A percentile compares a stretch with the other conserved stretches of the same genome.
Conservation (phyloP, 2,113 vertebrate species). For the Zosterops lateralis region DNA sequence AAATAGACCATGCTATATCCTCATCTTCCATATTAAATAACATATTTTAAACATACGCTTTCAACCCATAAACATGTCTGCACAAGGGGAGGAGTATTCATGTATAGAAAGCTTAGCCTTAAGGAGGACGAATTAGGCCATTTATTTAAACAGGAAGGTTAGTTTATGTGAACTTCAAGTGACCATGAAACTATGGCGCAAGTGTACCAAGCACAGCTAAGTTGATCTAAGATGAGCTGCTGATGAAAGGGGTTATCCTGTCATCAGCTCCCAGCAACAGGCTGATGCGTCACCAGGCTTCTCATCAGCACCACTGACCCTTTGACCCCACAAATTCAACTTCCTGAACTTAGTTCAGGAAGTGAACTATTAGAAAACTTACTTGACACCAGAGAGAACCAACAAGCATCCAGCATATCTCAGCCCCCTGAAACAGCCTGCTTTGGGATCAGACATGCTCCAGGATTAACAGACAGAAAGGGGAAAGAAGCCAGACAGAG, state of each 20-base stretch:
- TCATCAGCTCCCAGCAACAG: background rate
- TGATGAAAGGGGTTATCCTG: background rate
- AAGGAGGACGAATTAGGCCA: background rate
- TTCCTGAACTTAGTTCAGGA: background rate
- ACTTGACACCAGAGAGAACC: background rate
- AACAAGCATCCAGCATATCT: background rate
- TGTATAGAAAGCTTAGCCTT: background rate
- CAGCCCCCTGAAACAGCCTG: background rate
- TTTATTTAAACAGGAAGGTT: background rate
- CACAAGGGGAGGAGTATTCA: background rate
- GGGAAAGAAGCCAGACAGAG: background rate
- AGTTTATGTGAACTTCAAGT: background rate
- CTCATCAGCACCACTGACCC: background rate
- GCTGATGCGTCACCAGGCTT: background rate
- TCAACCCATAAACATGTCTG: rapidly evolving
- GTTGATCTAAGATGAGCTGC: background rate
- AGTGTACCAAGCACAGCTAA: background rate
- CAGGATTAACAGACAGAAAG: background rate
- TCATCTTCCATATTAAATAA: background rate
- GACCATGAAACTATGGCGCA: background rate
- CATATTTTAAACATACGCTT: background rate
- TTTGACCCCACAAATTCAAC: background rate
- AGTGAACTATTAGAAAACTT: background rate
- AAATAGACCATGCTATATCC: background rate
- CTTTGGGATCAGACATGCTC: background rate